Percentiles rank a stretch among this genome's conserved stretches.
Evolutionary conservation across 2,888 invertebrate genomes (phyloP).

Genomic region (Carcina quercana): DNA sequence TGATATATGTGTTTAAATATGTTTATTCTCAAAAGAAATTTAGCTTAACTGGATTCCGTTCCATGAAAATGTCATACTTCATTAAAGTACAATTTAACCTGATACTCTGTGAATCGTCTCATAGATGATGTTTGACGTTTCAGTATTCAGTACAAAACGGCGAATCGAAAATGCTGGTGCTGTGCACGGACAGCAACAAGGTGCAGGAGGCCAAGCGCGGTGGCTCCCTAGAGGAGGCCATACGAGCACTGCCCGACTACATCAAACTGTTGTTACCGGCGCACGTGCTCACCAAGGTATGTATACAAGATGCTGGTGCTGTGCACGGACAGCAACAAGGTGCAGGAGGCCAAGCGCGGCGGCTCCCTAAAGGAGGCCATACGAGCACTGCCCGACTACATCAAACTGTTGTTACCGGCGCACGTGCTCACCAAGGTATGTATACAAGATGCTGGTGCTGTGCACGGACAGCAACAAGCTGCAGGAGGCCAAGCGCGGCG

Average conservation of each 20-base stretch:
- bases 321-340: not conserved
- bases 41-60: no score
- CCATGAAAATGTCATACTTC: no score
- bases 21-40: no score
- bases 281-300: conserved; percentile 55
- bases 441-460: conserved; percentile 60
- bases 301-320: not conserved
- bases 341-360: conserved; percentile 20
- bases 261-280: conserved; percentile 60
- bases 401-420: conserved; percentile 58
- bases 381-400: conserved; percentile 58
- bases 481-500: conserved; percentile 42
- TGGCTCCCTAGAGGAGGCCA: conserved; percentile 58
- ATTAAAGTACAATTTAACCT: no score
- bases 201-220: conserved; percentile 43
- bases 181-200: conserved; percentile 61
- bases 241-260: conserved; percentile 60
- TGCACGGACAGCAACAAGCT: conserved; percentile 60
- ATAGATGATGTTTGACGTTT: conserved; percentile 7
- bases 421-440: conserved; percentile 60
- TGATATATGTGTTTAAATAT: no score
- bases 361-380: conserved; percentile 62
- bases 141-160: conserved; percentile 67
- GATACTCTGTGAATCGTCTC: no score
- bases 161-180: conserved; percentile 60